A percentile compares a stretch with the other conserved stretches of the same genome.
phyloP scores from a whole-genome alignment of 2,888 invertebrate species.

The Chaetogeoica ovagalla region DNA sequence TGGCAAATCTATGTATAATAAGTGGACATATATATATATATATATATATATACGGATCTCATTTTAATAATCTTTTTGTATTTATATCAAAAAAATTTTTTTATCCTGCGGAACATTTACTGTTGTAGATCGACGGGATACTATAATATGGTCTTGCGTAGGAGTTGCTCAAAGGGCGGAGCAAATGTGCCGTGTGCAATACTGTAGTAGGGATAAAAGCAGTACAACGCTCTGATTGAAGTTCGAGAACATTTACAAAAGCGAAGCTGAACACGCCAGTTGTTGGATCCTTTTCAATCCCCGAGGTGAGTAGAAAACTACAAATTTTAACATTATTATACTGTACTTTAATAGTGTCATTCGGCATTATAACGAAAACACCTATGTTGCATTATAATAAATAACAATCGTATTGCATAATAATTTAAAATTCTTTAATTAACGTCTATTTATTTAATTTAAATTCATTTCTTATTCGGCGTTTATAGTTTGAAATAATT shows the following conservation, averaged over 20 bases:
- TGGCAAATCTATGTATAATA: too few relatives aligned
- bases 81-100: slow-evolving; percentile 22
- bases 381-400: too few relatives aligned
- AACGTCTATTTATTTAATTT: too few relatives aligned
- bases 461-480: too few relatives aligned
- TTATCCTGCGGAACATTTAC: slow-evolving; percentile 20
- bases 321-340: background rate
- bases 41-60: background rate
- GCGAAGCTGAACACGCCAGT: slow-evolving; percentile 43
- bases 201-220: slow-evolving; percentile 50
- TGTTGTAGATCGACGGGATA: slow-evolving; percentile 34
- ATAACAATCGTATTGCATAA: too few relatives aligned
- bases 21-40: too few relatives aligned
- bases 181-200: slow-evolving; percentile 53
- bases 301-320: slow-evolving; percentile 30
- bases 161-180: slow-evolving; percentile 46
- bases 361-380: too few relatives aligned
- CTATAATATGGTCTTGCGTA: slow-evolving; percentile 24
- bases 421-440: too few relatives aligned
- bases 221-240: slow-evolving; percentile 30
- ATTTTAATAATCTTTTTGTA: slow-evolving; percentile 14
- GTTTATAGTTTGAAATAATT: too few relatives aligned
- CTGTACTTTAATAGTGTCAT: background rate
- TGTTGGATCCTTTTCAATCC: background rate
- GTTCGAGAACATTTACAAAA: slow-evolving; percentile 48